Evolutionary conservation across 2,113 vertebrate species (phyloP), one percentile per base, ranked within the genome.

Genomic region (Callorhinus ursinus): DNA sequence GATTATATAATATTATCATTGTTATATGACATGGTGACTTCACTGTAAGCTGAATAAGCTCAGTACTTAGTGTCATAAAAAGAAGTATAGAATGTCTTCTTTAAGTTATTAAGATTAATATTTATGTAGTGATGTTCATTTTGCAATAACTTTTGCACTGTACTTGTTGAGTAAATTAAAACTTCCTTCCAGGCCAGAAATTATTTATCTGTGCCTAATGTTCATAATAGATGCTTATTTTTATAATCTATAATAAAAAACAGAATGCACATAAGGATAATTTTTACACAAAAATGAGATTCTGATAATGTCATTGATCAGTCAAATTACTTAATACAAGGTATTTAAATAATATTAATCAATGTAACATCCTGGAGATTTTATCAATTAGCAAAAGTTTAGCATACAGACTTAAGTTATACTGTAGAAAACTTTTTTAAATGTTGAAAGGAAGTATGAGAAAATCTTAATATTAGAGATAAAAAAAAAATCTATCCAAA

Each of bases 171-270:
- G 51, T 82, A 57, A 95, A 69, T 51, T 19, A 53, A 36, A 88
- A 94, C 28, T 69, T 76, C 88, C 16, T 69, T 14, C 18, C 49
- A 76, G 15, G 2, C 2, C 14, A 67, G 24, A 67, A 86, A 72
- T 46, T 12, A 91, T 46, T 79, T 89, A 14, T 94, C 31, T 39
- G 76, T 49, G 31, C 36, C 21, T 82, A 69, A 42, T 65, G 12
- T 74, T 90, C 46, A 65, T 57, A 96, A 67, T 4, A 90, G 19
- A 90, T 82, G 36, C 14, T 91, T 87, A 74, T 69, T 74, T 91
- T 92, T 88, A 59, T 92, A 92, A 71, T 31, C 28, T 59, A 81
- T 87, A 51, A 61, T n/a, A 72, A 79, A 36, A 72, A 59, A 31
- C 7, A 49, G 13, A 74, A 87, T 55, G 63, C 24, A 76, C 13